These are phyloP conservation scores for Morone chrysops DNA, from an alignment of 2,113 vertebrate species.

Conservation along the genomic window DNA sequence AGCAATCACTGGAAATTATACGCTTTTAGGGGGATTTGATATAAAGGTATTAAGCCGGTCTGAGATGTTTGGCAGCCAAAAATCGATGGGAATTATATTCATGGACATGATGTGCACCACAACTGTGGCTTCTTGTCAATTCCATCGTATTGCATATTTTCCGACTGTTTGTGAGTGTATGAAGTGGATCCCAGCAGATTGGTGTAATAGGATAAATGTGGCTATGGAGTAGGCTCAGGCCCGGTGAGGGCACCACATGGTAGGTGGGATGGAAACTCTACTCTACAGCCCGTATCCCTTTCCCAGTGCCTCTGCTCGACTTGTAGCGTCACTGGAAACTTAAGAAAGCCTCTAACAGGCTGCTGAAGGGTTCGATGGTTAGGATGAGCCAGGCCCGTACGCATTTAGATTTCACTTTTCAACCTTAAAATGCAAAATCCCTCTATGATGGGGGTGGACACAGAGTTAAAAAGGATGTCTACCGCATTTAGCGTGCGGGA, in stretches of 20 bases:
- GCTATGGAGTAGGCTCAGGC: slow-evolving; percentile 59
- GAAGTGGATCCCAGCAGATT: slow-evolving; percentile 80
- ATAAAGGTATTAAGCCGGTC: slow-evolving; percentile 82
- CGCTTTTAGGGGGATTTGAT: slow-evolving; percentile 84
- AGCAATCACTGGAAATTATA: slow-evolving; percentile 86
- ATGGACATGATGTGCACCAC: slow-evolving; percentile 78
- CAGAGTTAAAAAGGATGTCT: slow-evolving; percentile 48
- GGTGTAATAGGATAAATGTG: slow-evolving; percentile 84
- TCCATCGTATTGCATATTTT: slow-evolving; percentile 80
- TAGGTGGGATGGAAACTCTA: slow-evolving; percentile 85
- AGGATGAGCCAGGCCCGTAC: slow-evolving; percentile 30
- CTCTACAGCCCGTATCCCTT: slow-evolving; percentile 63
- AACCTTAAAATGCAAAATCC: slow-evolving; percentile 2
- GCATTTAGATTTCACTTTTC: slow-evolving; percentile 29
- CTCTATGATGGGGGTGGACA: neutral
- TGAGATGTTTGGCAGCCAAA: slow-evolving; percentile 79
- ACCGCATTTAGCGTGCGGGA: slow-evolving; percentile 42
- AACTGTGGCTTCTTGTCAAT: slow-evolving; percentile 71
- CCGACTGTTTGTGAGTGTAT: slow-evolving; percentile 75
- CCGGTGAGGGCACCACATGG: slow-evolving; percentile 70
- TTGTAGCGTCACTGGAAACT: slow-evolving; percentile 74
- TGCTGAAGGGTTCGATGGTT: slow-evolving; percentile 47
- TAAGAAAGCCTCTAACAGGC: slow-evolving; percentile 63
- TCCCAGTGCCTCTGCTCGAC: slow-evolving; percentile 56
- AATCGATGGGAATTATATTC: slow-evolving; percentile 78